Base-by-base conservation (phyloP, 2,113 vertebrate genomes). In the Vulpes vulpes region DNA sequence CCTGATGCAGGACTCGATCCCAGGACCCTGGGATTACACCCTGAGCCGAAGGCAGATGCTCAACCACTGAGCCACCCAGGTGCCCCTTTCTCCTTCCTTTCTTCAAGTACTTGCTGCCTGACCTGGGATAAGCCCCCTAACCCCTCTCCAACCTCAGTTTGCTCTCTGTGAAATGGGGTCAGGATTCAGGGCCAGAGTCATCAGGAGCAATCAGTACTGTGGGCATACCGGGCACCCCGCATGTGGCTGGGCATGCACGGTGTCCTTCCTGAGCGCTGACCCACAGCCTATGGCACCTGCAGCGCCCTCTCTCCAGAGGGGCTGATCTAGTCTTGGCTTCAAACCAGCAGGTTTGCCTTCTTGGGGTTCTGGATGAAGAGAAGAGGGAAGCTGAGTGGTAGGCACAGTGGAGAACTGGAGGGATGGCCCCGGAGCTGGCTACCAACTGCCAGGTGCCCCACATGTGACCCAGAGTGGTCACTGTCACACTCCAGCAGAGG, bases 381-480 rank as follows among this genome's bases (percentile, higher is more conserved):
- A 49, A 1, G 8, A 27, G 60, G 23, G 32, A 16, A 80, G 69
- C 17, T 55, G 65, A 25, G 15, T 1, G 27, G 5, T 35, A 67
- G 51, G 69, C 2, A 9, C 4, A 16, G 35, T 2, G 30, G 27
- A 35, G n/a, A 25, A 7, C 35, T 23, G 25, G 23, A 64, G 59
- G 49, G 35, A 5, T 0, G 0, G 8, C 14, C 4, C 35, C n/a
- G 22, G 14, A 6, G 49, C 43, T 0, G 3, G 30, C 12, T 23
- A 32, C 38, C 25, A n/a, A 15, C 67, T 51, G 57, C 53, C 15
- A 6, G 78, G 15, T 53, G 3, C 25, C n/a, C 30, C 8, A 2
- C 17, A 27, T 53, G 60, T 1, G 1, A 32, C 32, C 65, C 16
- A n/a, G 8, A 15, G 8, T 3, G 7, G 65, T 19, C 16, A 32